A percentile compares a stretch with the other conserved stretches of the same genome.
Conservation (phyloP, 2,113 vertebrate species). For the Gila orcuttii region DNA sequence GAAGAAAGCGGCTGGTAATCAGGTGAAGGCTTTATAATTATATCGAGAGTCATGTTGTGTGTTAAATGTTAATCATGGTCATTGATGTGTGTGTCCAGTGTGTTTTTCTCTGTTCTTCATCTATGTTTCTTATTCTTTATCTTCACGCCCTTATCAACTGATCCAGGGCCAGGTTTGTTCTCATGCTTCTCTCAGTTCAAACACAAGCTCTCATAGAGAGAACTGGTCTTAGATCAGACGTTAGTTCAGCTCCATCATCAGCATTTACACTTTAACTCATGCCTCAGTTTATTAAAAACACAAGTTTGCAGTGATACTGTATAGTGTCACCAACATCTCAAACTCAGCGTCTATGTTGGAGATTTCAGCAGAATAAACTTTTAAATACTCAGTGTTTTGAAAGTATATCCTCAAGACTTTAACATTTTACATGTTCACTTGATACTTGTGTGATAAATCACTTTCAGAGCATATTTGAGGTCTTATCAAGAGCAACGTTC, state of each 20-base stretch:
- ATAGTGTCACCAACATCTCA: no score
- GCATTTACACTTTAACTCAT: background rate
- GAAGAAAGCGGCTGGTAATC: slow-evolving; percentile 96
- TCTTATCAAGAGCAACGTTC: no score
- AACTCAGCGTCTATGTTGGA: no score
- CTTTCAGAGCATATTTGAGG: background rate
- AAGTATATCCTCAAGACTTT: background rate
- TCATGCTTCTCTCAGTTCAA: slow-evolving; percentile 36
- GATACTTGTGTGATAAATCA: background rate
- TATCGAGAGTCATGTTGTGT: background rate
- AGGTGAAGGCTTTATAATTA: slow-evolving; percentile 77
- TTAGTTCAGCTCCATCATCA: slow-evolving; percentile 1
- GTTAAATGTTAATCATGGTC: background rate
- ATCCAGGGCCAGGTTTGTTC: slow-evolving; percentile 59
- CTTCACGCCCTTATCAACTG: slow-evolving; percentile 51
- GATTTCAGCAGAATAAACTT: background rate
- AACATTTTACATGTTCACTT: background rate
- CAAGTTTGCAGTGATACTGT: background rate
- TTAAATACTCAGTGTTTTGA: background rate
- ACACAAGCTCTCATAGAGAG: slow-evolving; percentile 12
- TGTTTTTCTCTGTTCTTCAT: slow-evolving; percentile 39
- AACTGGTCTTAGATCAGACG: slow-evolving; percentile 49
- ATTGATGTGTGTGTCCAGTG: background rate
- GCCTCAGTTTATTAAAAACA: no score
- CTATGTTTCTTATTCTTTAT: slow-evolving; percentile 38